A percentile compares a stretch with the other conserved stretches of the same genome.
Evolutionary conservation across 2,888 invertebrate species (phyloP).

Genomic region (Drosophila testacea): DNA sequence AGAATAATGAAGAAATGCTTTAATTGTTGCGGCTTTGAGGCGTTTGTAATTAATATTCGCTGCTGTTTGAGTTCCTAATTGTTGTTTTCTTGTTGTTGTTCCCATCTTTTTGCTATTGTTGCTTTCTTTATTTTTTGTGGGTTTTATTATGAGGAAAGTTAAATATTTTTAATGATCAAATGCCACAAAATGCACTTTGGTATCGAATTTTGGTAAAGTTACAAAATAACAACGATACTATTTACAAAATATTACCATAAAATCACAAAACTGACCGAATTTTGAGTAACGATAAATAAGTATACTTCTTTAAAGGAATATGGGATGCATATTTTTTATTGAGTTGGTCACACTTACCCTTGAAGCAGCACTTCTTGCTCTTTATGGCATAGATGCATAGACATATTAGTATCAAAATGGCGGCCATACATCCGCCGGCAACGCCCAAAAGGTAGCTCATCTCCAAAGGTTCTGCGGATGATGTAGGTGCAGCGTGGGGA

Average conservation of each 20-base stretch:
- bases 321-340: too few relatives aligned
- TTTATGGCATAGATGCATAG: slow-evolving; percentile 87
- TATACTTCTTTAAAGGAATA: too few relatives aligned
- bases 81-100: slow-evolving; percentile 25
- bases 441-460: slow-evolving; percentile 87
- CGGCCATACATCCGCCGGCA: slow-evolving; percentile 87
- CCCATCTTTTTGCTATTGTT: background rate
- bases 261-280: too few relatives aligned
- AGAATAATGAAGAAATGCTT: slow-evolving; percentile 72
- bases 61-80: slow-evolving; percentile 45
- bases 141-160: slow-evolving; percentile 6
- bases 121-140: background rate
- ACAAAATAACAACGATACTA: too few relatives aligned
- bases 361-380: slow-evolving; percentile 88
- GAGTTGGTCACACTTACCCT: slow-evolving; percentile 86
- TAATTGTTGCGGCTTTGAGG: slow-evolving; percentile 70
- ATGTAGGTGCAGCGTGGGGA: slow-evolving; percentile 5
- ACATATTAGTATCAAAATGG: slow-evolving; percentile 86
- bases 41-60: slow-evolving; percentile 68
- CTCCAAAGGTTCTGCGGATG: slow-evolving; percentile 87
- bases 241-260: too few relatives aligned
- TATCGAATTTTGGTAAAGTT: background rate
- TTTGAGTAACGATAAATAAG: too few relatives aligned
- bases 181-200: slow-evolving; percentile 1
- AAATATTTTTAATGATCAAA: slow-evolving; percentile 50